Evolutionary conservation across 2,888 invertebrate species (phyloP), one percentile per base, ranked within the genome.

Genomic region (Thyatira batis): DNA sequence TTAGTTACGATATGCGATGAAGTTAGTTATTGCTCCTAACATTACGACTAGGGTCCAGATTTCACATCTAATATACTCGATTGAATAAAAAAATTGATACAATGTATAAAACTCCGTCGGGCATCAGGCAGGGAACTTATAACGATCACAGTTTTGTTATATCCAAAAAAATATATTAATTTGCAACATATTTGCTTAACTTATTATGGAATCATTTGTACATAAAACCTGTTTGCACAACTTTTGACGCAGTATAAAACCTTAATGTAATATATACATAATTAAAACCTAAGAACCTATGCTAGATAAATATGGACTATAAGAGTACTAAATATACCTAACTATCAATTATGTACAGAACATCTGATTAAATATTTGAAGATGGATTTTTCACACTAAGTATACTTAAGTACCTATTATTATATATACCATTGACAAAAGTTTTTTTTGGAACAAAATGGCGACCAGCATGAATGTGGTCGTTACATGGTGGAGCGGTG

Each of bases 1-100:
- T 73, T 61, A 64, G 65, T 69, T 69, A 80, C 85, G 89, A 90
- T 89, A 90, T 90, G 89, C 87, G 79, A 82, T 73, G 63, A 61
- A 58, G 60, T 71, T 54, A 66, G 65, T 87, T 89, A 87, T 89
- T 89, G 87, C 88, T 87, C 75, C 76, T 82, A 73, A 73, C 52
- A 50, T 70, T 69, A 71, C 51, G 50, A 39, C 59, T 68, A 69
- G 67, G 58, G 62, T 70, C 53, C 49, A 58, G 55, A 58, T 57
- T 57, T 57, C 60, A 58, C 17, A 43, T 55, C 57, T 68, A 60
- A 60, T n/a, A 57, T 57, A 65, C 57, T 64, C 58, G 53, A 61
- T 61, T 57, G 64, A 58, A 63, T 48, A 57, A 57, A 60, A 55
- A 45, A 51, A 28, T 11, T 20, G 20, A 28, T 13, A 25, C 13